Conservation (phyloP, 2,113 vertebrate genomes). For the Casuarius casuarius region DNA sequence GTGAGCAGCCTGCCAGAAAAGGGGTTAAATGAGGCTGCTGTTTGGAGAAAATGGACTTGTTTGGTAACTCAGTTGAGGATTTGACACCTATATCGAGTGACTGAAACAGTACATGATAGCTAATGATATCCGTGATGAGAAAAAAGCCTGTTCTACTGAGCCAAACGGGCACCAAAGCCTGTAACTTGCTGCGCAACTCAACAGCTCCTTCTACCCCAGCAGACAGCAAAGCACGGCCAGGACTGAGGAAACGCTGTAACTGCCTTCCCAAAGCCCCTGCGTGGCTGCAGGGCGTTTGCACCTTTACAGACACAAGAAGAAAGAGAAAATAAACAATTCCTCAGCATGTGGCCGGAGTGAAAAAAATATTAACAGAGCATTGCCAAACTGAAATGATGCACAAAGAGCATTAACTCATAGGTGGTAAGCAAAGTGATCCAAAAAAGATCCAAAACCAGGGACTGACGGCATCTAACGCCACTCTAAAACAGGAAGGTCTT, state of each 20-base stretch:
- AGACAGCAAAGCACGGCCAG: not conserved
- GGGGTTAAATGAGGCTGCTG: not conserved
- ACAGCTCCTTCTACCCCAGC: not conserved
- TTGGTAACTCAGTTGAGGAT: not conserved
- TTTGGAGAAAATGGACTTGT: not conserved
- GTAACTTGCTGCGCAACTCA: not conserved
- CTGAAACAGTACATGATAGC: not conserved
- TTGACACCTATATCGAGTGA: not conserved
- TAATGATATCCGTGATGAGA: not conserved
- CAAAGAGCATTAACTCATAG: not conserved
- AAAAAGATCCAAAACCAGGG: not conserved
- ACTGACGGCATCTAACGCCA: not conserved
- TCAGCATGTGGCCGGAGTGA: not conserved
- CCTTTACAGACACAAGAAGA: not conserved
- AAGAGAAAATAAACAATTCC: not conserved
- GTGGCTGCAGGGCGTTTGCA: not conserved
- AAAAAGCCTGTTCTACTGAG: not conserved
- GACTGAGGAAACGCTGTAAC: not conserved
- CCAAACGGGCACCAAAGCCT: not conserved
- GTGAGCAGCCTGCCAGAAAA: not conserved
- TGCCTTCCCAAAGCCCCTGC: not conserved
- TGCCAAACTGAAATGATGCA: not conserved
- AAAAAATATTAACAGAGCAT: not conserved
- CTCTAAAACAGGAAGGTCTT: not conserved
- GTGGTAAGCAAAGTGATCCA: not conserved